phyloP scores from a whole-genome alignment of 2,113 vertebrate genomes.

The Ptyas mucosa region DNA sequence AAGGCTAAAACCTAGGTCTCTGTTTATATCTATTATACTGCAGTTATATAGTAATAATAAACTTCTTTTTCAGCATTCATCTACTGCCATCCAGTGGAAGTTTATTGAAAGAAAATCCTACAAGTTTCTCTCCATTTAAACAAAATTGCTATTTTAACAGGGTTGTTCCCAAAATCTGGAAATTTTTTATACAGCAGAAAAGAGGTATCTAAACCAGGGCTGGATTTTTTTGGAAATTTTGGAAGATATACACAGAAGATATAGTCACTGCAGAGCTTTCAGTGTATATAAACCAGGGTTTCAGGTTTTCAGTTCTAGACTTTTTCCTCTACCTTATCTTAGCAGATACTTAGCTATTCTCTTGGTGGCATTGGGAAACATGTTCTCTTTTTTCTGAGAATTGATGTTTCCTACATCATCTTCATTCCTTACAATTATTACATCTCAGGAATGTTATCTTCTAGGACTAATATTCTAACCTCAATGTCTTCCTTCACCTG shows the following conservation, averaged over 20 bases:
- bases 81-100: conserved; percentile 66
- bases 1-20: conserved; percentile 18
- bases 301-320: not conserved
- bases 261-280: not conserved
- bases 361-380: not conserved
- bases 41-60: not conserved
- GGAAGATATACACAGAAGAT: not conserved
- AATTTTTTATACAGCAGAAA: not conserved
- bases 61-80: conserved; percentile 15
- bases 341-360: not conserved
- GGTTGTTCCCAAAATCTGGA: not conserved
- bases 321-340: not conserved
- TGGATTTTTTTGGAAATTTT: not conserved
- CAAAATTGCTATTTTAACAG: not conserved
- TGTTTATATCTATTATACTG: not conserved
- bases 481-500: not conserved
- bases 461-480: not conserved
- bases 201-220: not conserved
- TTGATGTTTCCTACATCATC: not conserved
- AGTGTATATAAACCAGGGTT: not conserved
- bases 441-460: not conserved
- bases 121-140: not conserved
- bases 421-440: not conserved
- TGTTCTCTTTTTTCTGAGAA: not conserved
- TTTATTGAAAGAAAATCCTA: conserved; percentile 2